Conservation (phyloP, 2,113 vertebrate genomes). For the Pelecanoides urinatrix region DNA sequence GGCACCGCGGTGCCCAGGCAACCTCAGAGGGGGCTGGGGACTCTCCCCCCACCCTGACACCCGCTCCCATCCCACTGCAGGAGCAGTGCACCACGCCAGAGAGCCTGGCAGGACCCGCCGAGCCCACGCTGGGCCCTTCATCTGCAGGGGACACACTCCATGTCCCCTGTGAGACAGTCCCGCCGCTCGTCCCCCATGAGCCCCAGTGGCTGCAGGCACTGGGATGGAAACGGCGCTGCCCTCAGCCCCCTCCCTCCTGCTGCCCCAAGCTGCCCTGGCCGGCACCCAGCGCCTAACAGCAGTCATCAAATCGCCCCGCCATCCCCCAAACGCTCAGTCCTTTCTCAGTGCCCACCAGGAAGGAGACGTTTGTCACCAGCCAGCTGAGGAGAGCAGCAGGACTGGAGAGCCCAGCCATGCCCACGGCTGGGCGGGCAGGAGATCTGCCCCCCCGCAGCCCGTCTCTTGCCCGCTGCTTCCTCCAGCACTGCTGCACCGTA, state of each 20-base stretch:
- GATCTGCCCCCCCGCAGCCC: background rate
- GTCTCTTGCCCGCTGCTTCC: background rate
- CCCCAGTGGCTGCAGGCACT: background rate
- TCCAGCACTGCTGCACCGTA: background rate
- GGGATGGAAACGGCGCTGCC: background rate
- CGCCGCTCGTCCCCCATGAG: accelerated
- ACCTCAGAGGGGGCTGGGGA: background rate
- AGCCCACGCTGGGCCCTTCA: background rate
- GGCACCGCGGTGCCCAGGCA: background rate
- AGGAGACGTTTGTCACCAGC: background rate
- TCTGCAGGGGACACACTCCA: background rate
- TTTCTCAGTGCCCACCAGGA: background rate
- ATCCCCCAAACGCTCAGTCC: accelerated
- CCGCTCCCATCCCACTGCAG: accelerated
- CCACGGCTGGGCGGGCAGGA: background rate
- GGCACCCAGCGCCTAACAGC: background rate
- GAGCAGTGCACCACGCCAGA: background rate
- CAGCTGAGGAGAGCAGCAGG: background rate
- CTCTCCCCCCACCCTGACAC: accelerated
- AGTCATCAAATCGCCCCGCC: background rate
- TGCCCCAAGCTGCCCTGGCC: background rate
- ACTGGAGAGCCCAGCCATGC: background rate
- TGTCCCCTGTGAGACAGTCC: background rate
- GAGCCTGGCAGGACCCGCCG: accelerated
- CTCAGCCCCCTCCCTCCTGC: background rate